These are phyloP conservation scores for Donacobius atricapilla DNA, from an alignment of 2,113 vertebrate species.

Conservation along the genomic window DNA sequence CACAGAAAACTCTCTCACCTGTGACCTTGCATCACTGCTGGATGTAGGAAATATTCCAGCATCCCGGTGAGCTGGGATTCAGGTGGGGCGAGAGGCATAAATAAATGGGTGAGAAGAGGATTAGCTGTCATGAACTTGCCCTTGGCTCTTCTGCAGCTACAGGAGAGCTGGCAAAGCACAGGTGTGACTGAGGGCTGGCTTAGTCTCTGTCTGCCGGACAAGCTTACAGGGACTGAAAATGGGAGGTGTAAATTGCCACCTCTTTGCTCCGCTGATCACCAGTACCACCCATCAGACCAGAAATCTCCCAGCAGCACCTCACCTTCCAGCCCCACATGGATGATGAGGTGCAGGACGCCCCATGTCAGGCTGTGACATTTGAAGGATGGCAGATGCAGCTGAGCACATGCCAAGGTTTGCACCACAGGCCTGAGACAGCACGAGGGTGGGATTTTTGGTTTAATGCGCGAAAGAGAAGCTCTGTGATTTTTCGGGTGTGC, in stretches of 20 bases:
- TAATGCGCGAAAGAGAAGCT: not conserved
- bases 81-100: fast-evolving
- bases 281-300: not conserved
- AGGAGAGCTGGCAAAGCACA: not conserved
- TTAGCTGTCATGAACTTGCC: not conserved
- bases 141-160: not conserved
- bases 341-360: not conserved
- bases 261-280: not conserved
- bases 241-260: not conserved
- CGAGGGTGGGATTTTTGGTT: not conserved
- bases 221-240: not conserved
- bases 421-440: not conserved
- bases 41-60: not conserved
- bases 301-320: not conserved
- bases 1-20: not conserved
- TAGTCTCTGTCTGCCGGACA: not conserved
- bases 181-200: not conserved
- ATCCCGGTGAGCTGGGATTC: fast-evolving
- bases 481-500: conserved; percentile 7
- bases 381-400: not conserved
- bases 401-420: not conserved
- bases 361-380: not conserved
- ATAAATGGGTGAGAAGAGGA: not conserved
- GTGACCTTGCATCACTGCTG: not conserved
- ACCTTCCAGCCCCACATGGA: fast-evolving